phyloP scores from a whole-genome alignment of 1,140 invertebrate genomes.

The Pissodes strobi region DNA sequence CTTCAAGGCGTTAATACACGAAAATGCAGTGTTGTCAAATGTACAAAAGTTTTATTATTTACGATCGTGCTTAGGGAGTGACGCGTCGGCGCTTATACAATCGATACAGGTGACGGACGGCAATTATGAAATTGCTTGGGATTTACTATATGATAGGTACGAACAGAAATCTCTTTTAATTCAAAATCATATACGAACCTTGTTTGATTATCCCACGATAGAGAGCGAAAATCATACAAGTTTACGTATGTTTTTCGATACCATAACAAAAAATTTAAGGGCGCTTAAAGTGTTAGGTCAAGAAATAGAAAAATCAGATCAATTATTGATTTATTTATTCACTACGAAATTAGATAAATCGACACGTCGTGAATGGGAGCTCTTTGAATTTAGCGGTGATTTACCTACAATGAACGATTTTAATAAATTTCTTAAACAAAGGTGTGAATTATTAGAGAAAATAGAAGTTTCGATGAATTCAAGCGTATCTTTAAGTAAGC shows the following conservation, averaged over 20 bases:
- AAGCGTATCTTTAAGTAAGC: no score
- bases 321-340: constrained; percentile 34
- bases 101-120: constrained; percentile 39
- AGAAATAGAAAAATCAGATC: constrained; percentile 32
- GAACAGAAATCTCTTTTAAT: constrained; percentile 44
- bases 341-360: constrained; percentile 33
- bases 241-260: constrained; percentile 33
- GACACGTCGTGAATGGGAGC: constrained; percentile 39
- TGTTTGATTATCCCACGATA: constrained; percentile 37
- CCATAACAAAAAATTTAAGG: constrained; percentile 30
- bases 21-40: no score
- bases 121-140: constrained; percentile 49
- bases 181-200: constrained; percentile 41
- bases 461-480: not conserved
- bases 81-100: constrained; percentile 34
- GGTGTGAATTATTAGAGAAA: constrained; percentile 12
- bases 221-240: constrained; percentile 33
- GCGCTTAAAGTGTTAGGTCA: constrained; percentile 34
- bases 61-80: constrained; percentile 39
- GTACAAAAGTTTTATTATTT: constrained; percentile 49
- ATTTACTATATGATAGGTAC: constrained; percentile 43
- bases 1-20: constrained; percentile 10
- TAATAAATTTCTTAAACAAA: constrained; percentile 3
- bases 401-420: constrained; percentile 1
- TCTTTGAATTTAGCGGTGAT: not conserved